Evolutionary conservation across 2,797 vertebrate species (phyloP), one percentile per base, ranked within the genome.

Genomic region (Dermochelys coriacea): DNA sequence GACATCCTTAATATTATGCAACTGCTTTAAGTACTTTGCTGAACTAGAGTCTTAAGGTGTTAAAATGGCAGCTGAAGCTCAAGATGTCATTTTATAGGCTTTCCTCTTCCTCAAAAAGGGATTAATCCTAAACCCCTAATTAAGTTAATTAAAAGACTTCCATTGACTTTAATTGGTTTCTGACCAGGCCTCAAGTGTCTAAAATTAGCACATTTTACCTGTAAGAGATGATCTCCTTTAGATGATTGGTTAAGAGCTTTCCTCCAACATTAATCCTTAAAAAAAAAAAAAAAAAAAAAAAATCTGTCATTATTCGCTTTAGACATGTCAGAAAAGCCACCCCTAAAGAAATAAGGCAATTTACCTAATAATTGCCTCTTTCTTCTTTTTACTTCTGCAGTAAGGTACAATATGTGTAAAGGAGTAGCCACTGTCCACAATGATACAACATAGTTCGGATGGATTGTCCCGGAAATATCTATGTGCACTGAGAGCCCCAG

Each of bases 201-300:
- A 85, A n/a, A 47, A 89, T 85, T 31, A 75, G 23, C 16, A 41
- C 86, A 6, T 25, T 85, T 97, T 98, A 99, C 99, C 99, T 99
- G 97, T 99, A 99, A 12, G 99, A 99, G 95, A 99, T 99, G 15
- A 99, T 99, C 98, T 99, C 99, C 98, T 99, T 99, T 78, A 99
- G 98, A 98, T 99, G 99, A 96, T 99, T 99, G 79, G 99, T 99
- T 98, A 99, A 98, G 50, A 99, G 98, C 82, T 99, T 99, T 94
- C 99, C 99, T 92, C 99, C 99, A 47, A 99, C 99, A 45, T 99
- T 99, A 96, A 99, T 98, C 98, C 99, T 99, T 87, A 51, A 97
- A 89, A 87, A 68, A 55, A 68, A 55, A 82, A 82, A n/a, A 96
- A 84, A 14, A 85, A 86, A 37, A 90, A 49, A 45, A 41, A 91